phyloP scores from a whole-genome alignment of 2,888 invertebrate genomes.

The Molorchus minor region DNA sequence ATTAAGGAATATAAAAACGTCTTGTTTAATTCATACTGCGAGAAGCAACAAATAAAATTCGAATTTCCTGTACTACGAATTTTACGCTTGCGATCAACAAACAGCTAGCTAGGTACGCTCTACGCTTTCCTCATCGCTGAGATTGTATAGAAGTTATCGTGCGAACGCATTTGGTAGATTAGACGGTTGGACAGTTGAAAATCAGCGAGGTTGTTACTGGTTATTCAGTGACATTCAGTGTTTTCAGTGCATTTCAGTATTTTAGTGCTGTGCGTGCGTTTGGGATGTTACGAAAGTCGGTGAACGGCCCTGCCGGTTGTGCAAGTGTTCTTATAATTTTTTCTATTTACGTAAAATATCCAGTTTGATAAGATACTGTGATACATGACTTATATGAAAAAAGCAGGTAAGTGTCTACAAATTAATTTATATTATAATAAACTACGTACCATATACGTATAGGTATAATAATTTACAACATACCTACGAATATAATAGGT shows the following conservation, averaged over 20 bases:
- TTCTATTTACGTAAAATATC: background rate
- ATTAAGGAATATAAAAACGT: too few species aligned
- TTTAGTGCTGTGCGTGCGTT: background rate
- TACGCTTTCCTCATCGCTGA: background rate
- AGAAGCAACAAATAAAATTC: background rate
- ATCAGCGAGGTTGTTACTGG: conserved; percentile 7
- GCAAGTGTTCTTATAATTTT: background rate
- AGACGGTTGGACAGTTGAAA: conserved; percentile 3
- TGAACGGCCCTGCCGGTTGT: background rate
- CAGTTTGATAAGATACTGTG: background rate
- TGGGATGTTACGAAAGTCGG: conserved; percentile 2
- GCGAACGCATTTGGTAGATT: background rate
- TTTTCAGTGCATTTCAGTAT: conserved; percentile 6
- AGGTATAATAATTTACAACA: too few species aligned
- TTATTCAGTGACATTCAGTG: too few species aligned
- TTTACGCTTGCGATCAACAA: background rate
- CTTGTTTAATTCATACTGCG: too few species aligned
- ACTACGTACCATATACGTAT: too few species aligned
- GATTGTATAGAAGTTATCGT: background rate
- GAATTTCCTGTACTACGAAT: background rate
- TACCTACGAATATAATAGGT: too few species aligned
- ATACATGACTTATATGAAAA: background rate
- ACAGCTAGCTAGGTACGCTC: too few species aligned
- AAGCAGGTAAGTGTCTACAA: background rate
- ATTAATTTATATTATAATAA: background rate